These are phyloP conservation scores for Thunnus thynnus DNA, from an alignment of 2,113 vertebrate genomes.

Conservation along the genomic window DNA sequence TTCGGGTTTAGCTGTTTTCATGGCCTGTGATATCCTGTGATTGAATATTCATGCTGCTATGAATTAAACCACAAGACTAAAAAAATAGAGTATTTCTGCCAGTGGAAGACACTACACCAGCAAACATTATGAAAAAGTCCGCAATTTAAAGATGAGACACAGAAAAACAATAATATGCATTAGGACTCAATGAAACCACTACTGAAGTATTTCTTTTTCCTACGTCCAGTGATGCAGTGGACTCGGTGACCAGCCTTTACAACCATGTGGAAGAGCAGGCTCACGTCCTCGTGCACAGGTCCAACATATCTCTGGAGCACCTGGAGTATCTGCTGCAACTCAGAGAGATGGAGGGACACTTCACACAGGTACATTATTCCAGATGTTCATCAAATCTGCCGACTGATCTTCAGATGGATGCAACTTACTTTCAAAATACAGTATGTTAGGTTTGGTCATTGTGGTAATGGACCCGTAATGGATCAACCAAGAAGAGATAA, in stretches of 20 bases:
- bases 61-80: not conserved
- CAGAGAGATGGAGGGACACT: conserved; percentile 85
- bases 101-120: not conserved
- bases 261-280: conserved; percentile 91
- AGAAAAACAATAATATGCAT: not conserved
- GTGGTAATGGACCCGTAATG: no score
- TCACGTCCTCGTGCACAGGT: conserved; percentile 89
- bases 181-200: no score
- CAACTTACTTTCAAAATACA: not conserved
- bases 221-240: conserved; percentile 85
- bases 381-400: not conserved
- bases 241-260: conserved; percentile 86
- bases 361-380: conserved; percentile 84
- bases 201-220: not conserved
- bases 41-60: not conserved
- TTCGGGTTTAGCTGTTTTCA: not conserved
- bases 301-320: conserved; percentile 89
- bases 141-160: not conserved
- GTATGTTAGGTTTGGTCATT: not conserved
- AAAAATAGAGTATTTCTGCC: not conserved
- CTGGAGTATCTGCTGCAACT: conserved; percentile 88
- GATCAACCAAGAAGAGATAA: no score
- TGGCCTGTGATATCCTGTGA: not conserved
- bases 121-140: not conserved
- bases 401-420: not conserved